Evolutionary conservation across 2,888 invertebrate species (phyloP).

Genomic region (Caenorhabditis becei): DNA sequence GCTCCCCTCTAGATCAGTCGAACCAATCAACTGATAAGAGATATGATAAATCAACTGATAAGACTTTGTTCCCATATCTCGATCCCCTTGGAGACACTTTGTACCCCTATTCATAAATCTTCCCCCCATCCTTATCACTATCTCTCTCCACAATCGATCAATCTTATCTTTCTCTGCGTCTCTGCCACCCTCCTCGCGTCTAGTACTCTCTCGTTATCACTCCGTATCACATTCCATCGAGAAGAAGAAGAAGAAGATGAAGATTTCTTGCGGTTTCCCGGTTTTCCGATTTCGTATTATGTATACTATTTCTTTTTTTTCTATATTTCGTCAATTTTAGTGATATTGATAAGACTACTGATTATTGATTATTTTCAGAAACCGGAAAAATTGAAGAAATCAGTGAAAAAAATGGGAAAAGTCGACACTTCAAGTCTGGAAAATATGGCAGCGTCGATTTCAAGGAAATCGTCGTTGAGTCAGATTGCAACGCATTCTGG

Average conservation of each 20-base stretch:
- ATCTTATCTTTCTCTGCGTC: constrained; percentile 35
- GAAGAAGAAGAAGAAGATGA: too few relatives aligned
- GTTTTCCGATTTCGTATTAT: too few relatives aligned
- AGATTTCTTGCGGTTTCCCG: background rate
- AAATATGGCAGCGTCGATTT: constrained; percentile 55
- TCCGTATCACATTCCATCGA: constrained; percentile 10
- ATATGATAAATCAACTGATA: too few relatives aligned
- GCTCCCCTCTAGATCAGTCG: too few relatives aligned
- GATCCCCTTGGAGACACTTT: background rate
- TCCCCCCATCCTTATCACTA: constrained; percentile 24
- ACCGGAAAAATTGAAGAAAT: too few relatives aligned
- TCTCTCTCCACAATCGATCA: constrained; percentile 36
- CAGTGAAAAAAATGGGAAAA: constrained; percentile 51
- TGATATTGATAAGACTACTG: too few relatives aligned
- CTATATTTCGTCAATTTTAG: too few relatives aligned
- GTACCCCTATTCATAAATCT: background rate
- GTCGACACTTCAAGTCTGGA: constrained; percentile 59
- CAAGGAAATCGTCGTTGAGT: constrained; percentile 54
- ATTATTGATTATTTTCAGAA: constrained; percentile 16
- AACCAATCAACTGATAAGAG: too few relatives aligned
- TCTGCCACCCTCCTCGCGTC: background rate
- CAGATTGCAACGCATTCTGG: constrained; percentile 54
- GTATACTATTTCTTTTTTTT: too few relatives aligned
- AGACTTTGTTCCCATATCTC: background rate
- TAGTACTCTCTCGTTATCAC: background rate